Evolutionary conservation across 1,140 invertebrate genomes (phyloP).

Genomic region (Drosophila kurseongensis): DNA sequence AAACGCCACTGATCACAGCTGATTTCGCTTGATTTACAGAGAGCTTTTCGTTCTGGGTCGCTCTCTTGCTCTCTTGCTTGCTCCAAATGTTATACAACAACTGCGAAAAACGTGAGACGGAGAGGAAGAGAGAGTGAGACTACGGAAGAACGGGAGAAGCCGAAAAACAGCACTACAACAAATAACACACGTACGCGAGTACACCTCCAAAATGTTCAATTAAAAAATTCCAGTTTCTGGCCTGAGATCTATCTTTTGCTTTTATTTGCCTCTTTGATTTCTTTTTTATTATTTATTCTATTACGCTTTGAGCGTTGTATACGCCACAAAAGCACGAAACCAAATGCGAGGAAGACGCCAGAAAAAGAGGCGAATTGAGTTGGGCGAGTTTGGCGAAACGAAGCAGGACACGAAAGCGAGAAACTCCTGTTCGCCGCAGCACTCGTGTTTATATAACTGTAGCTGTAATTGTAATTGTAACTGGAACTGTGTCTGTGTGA

Average conservation of each 20-base stretch:
- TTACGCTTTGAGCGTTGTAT: conserved; percentile 52
- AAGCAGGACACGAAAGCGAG: conserved; percentile 1
- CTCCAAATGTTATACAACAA: conserved; percentile 71
- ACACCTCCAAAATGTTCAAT: conserved; percentile 59
- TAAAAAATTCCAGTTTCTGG: conserved; percentile 66
- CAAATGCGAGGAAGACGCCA: conserved; percentile 60
- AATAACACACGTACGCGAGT: conserved; percentile 39
- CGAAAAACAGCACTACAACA: conserved; percentile 16
- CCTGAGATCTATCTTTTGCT: conserved; percentile 8
- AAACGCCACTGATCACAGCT: conserved; percentile 1
- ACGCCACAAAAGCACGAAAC: conserved; percentile 66
- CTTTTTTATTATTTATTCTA: conserved; percentile 43
- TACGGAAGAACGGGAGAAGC: conserved; percentile 11
- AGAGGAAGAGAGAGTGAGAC: not conserved
- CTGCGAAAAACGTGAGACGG: conserved; percentile 32
- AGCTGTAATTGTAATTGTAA: conserved; percentile 39
- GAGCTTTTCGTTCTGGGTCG: conserved; percentile 42
- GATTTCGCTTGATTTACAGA: conserved; percentile 1
- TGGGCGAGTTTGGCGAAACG: conserved; percentile 17
- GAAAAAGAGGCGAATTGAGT: conserved; percentile 12
- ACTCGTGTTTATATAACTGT: conserved; percentile 15
- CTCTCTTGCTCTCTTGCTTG: conserved; percentile 20
- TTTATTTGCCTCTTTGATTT: conserved; percentile 20
- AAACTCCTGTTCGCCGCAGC: conserved; percentile 37
- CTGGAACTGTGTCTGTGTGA: conserved; percentile 45